A percentile compares a stretch with the other conserved stretches of the same genome.
phyloP scores from a whole-genome alignment of 1,140 invertebrate genomes.

The Probaryconus sp. region DNA sequence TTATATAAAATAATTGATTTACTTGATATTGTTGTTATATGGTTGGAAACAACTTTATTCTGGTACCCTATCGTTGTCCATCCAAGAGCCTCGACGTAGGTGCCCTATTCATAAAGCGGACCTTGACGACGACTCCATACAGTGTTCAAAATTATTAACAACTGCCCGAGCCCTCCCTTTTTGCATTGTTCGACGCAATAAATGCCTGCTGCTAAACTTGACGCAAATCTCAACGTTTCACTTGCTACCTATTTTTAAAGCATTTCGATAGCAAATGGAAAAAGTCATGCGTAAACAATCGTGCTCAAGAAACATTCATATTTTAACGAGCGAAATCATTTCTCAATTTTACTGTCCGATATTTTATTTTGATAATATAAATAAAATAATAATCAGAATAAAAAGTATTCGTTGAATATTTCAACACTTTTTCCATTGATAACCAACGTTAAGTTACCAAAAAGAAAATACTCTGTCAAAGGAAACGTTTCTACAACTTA shows the following conservation, averaged over 20 bases:
- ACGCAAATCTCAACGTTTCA: constrained; percentile 53
- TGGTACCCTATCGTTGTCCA: constrained; percentile 6
- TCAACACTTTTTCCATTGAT: too few relatives aligned
- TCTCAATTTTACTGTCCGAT: neutral
- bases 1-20: too few relatives aligned
- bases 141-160: constrained; percentile 56
- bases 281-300: constrained; percentile 20
- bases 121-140: constrained; percentile 35
- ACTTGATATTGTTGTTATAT: too few relatives aligned
- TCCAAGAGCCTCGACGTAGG: constrained; percentile 36
- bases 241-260: constrained; percentile 54
- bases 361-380: too few relatives aligned
- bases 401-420: too few relatives aligned
- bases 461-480: too few relatives aligned
- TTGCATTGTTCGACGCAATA: constrained; percentile 34
- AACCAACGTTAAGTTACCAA: too few relatives aligned
- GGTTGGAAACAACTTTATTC: too few relatives aligned
- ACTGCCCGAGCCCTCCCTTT: constrained; percentile 39
- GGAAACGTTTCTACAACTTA: too few relatives aligned
- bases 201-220: constrained; percentile 55
- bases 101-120: constrained; percentile 29
- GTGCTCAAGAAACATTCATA: neutral
- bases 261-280: constrained; percentile 43
- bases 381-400: too few relatives aligned
- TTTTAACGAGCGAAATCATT: neutral